Conservation (phyloP, 2,797 vertebrate species). For the Benthosema pterotum region DNA sequence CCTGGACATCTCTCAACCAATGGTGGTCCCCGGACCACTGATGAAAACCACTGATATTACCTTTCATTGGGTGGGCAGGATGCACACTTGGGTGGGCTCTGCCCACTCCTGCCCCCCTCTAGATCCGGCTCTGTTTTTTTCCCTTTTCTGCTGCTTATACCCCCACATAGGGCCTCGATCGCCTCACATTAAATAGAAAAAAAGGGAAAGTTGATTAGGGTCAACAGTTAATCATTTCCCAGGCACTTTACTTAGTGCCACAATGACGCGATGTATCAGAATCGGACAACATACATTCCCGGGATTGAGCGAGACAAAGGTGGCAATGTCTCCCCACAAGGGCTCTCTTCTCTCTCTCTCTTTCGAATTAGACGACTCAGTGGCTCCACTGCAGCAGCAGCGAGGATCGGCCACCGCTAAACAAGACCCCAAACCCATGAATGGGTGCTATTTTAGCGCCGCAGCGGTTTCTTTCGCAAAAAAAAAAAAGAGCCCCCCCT, state of each 20-base stretch:
- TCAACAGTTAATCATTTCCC: constrained; percentile 65
- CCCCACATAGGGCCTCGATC: constrained; percentile 20
- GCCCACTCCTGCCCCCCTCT: no score
- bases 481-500: constrained; percentile 71
- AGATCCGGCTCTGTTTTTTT: no score
- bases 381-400: constrained; percentile 66
- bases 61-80: no score
- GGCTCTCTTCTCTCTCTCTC: constrained; percentile 68
- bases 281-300: constrained; percentile 76
- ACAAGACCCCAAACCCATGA: constrained; percentile 65
- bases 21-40: no score
- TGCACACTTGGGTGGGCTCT: no score
- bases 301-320: constrained; percentile 70
- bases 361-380: constrained; percentile 58
- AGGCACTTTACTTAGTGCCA: constrained; percentile 60
- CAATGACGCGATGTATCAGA: constrained; percentile 69
- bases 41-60: no score
- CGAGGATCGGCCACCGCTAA: constrained; percentile 55
- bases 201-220: constrained; percentile 19
- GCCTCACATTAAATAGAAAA: neutral
- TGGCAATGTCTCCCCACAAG: constrained; percentile 72
- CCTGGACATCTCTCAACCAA: no score
- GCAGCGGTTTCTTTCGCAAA: constrained; percentile 61
- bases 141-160: constrained; percentile 46
- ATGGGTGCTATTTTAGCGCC: constrained; percentile 73